Percentiles rank a stretch among this genome's conserved stretches.
phyloP scores from a whole-genome alignment of 2,113 vertebrate species.

The Emydocephalus ijimae region DNA sequence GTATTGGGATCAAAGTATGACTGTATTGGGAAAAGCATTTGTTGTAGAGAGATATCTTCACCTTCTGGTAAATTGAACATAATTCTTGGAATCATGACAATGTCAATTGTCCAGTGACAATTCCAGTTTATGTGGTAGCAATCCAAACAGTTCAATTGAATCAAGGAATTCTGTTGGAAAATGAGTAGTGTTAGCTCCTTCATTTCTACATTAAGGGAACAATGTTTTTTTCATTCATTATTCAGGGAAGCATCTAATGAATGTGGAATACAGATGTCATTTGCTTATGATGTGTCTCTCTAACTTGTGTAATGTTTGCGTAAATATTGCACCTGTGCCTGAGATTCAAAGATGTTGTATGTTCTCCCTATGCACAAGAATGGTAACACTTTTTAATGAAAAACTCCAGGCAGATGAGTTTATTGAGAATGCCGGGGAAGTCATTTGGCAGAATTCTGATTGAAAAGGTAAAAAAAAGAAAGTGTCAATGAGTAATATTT shows the following conservation, averaged over 20 bases:
- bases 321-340: not conserved
- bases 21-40: not conserved
- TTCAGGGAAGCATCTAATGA: not conserved
- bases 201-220: not conserved
- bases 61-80: not conserved
- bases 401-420: not conserved
- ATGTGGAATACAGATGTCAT: not conserved
- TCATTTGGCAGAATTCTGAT: not conserved
- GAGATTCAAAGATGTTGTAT: not conserved
- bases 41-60: not conserved
- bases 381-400: not conserved
- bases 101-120: not conserved
- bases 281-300: not conserved
- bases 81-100: not conserved
- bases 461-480: not conserved
- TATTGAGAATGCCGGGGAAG: not conserved
- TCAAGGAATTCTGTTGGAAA: not conserved
- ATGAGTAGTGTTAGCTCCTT: not conserved
- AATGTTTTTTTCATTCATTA: not conserved
- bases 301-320: not conserved
- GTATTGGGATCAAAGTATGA: not conserved
- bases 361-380: not conserved
- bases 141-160: not conserved
- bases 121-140: not conserved
- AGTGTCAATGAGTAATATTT: not conserved